Evolutionary conservation across 2,888 invertebrate genomes (phyloP), one percentile per base, ranked within the genome.

Genomic region (Tridacna gigas): DNA sequence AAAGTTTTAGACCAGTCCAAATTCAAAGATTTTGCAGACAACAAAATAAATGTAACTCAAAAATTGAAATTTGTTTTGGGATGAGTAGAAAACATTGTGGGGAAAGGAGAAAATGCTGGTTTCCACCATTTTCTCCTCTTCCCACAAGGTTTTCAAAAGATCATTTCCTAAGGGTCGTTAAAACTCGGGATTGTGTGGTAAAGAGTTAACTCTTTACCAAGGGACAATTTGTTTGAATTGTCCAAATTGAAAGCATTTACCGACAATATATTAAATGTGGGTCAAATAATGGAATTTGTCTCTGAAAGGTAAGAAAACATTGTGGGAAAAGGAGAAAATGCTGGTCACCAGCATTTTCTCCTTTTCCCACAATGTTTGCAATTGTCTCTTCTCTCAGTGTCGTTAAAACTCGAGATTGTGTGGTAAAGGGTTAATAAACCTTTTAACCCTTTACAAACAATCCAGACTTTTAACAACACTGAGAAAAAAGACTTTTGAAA

Each of bases 331-430:
- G n/a, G 7, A 63, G 26, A 22, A 63, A 22, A 13, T 63, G 25
- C n/a, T 22, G 22, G 63, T 25, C 1, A 63, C 25, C 13, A 63
- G 13, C 63, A 22, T n/a, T 63, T 63, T 63, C 63, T 63, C 63
- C 63, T 63, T 63, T 63, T 63, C 63, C 20, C 63, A 63, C 63
- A 22, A 63, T 63, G 63, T 63, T 63, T 63, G 12, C 63, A n/a
- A 15, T 15, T 15, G n/a, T 12, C 63, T 12, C n/a, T n/a, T 63
- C 13, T n/a, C 11, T 9, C 63, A 63, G 22, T 15, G 63, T 12
- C 22, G 63, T 63, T n/a, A 63, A n/a, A 63, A n/a, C 12, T 9
- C 63, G 63, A 15, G 12, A 15, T 15, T 63, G n/a, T 63, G 18
- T 15, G 63, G n/a, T 12, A 63, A 63, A 63, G 63, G 63, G 63